A percentile compares a stretch with the other conserved stretches of the same genome.
Evolutionary conservation across 2,797 vertebrate species (phyloP).

Genomic region (Macroramphosus scolopax): DNA sequence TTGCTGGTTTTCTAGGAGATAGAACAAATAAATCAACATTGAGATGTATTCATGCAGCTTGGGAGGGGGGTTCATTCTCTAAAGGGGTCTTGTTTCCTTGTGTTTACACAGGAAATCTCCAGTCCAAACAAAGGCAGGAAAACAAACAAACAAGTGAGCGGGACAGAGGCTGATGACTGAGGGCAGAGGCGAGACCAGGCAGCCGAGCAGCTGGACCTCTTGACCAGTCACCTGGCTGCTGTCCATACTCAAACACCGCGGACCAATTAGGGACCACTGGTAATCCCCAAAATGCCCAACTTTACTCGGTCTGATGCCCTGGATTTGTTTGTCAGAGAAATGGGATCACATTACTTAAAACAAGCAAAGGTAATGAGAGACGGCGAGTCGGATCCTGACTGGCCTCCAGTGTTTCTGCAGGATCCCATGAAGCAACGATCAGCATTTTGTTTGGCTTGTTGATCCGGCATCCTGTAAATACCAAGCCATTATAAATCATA

Average conservation of each 20-base stretch:
- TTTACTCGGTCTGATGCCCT: slow-evolving; percentile 45
- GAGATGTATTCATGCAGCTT: slow-evolving; percentile 28
- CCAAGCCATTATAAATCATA: slow-evolving; percentile 39
- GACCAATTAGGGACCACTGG: slow-evolving; percentile 39
- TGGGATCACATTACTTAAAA: slow-evolving; percentile 62
- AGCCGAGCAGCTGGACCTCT: slow-evolving; percentile 54
- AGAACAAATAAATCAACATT: slow-evolving; percentile 36
- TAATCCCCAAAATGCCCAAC: slow-evolving; percentile 44
- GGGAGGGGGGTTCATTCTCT: slow-evolving; percentile 15
- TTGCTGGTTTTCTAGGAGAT: slow-evolving; percentile 22
- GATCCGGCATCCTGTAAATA: slow-evolving; percentile 36
- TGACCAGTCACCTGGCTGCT: slow-evolving; percentile 53
- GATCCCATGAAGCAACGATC: slow-evolving; percentile 13
- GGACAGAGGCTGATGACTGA: slow-evolving; percentile 36
- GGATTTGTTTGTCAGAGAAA: slow-evolving; percentile 61
- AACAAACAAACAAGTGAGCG: slow-evolving; percentile 70
- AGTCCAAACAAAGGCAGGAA: slow-evolving; percentile 72
- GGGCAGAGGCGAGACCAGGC: slow-evolving; percentile 25
- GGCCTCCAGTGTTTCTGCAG: too few species aligned
- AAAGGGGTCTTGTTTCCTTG: slow-evolving; percentile 43
- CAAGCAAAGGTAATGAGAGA: slow-evolving; percentile 63
- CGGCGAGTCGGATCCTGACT: slow-evolving; percentile 18
- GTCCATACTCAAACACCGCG: slow-evolving; percentile 52
- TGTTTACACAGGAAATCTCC: slow-evolving; percentile 70
- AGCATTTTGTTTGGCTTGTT: slow-evolving; percentile 26